Percentiles rank a stretch among this genome's conserved stretches.
Evolutionary conservation across 2,113 vertebrate species (phyloP).

Genomic region (Prionailurus bengalensis): DNA sequence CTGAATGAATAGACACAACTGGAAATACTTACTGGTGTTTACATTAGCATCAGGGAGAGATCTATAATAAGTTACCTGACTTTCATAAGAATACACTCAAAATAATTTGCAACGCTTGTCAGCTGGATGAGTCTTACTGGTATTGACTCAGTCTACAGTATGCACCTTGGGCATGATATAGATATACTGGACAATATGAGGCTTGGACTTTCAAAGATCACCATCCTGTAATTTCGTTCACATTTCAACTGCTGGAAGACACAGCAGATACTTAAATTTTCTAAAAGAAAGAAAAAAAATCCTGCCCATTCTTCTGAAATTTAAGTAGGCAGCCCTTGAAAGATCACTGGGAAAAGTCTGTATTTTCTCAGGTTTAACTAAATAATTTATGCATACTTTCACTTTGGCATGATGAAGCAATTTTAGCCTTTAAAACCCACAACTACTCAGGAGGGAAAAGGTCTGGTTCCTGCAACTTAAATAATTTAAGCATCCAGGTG

Average conservation of each 20-base stretch:
- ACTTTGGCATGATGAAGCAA: slow-evolving; percentile 98
- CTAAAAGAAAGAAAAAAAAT: slow-evolving; percentile 84
- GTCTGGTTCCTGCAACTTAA: slow-evolving; percentile 95
- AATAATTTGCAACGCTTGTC: background rate
- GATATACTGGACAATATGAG: slow-evolving; percentile 57
- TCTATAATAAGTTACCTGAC: slow-evolving; percentile 70
- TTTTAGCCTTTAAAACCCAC: slow-evolving; percentile 96
- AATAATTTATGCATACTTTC: slow-evolving; percentile 99
- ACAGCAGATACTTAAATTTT: slow-evolving; percentile 87
- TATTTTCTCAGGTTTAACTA: slow-evolving; percentile 96
- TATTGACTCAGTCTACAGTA: slow-evolving; percentile 73
- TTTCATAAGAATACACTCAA: slow-evolving; percentile 62
- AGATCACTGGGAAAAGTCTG: slow-evolving; percentile 92
- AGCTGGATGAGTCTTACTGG: slow-evolving; percentile 67
- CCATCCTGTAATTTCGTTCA: slow-evolving; percentile 82
- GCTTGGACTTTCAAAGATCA: slow-evolving; percentile 31
- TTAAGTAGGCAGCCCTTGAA: slow-evolving; percentile 91
- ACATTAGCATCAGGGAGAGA: slow-evolving; percentile 21
- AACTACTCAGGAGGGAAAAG: slow-evolving; percentile 93
- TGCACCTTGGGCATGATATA: slow-evolving; percentile 77
- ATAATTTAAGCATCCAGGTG: slow-evolving; percentile 98
- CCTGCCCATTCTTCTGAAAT: slow-evolving; percentile 91
- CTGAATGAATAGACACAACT: slow-evolving; percentile 48
- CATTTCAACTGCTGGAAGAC: slow-evolving; percentile 82
- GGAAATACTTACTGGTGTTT: slow-evolving; percentile 66